These are phyloP conservation scores for Apotomis betuletana DNA, from an alignment of 2,888 invertebrate species.

Conservation along the genomic window DNA sequence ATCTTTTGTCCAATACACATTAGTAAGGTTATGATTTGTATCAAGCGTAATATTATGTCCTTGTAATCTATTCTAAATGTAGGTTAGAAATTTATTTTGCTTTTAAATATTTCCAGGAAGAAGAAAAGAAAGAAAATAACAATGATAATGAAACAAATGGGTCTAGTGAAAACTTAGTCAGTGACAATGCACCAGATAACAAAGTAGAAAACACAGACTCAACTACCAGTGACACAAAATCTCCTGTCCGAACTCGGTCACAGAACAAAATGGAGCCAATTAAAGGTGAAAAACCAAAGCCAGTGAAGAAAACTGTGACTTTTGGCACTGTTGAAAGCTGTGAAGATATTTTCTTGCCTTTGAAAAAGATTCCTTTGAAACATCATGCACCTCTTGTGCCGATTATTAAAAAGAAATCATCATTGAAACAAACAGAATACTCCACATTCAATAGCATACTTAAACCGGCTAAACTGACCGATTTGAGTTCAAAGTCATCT, in stretches of 20 bases:
- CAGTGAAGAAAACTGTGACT: slow-evolving; percentile 85
- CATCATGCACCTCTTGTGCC: slow-evolving; percentile 84
- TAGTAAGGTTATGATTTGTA: slow-evolving; percentile 1
- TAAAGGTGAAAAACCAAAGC: slow-evolving; percentile 75
- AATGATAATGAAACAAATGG: slow-evolving; percentile 68
- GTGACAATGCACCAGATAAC: slow-evolving; percentile 53
- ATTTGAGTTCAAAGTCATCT: slow-evolving; percentile 84
- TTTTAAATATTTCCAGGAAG: slow-evolving; percentile 66
- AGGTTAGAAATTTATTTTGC: slow-evolving; percentile 26
- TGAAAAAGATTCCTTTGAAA: slow-evolving; percentile 83
- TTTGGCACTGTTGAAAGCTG: slow-evolving; percentile 86
- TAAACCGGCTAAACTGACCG: slow-evolving; percentile 85
- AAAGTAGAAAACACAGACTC: slow-evolving; percentile 59
- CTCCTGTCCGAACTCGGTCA: slow-evolving; percentile 77
- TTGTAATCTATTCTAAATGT: not conserved
- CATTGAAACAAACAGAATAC: slow-evolving; percentile 82
- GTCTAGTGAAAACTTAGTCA: slow-evolving; percentile 62
- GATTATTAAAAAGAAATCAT: slow-evolving; percentile 86
- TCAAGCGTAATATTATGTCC: not conserved
- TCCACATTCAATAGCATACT: slow-evolving; percentile 84
- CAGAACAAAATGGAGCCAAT: slow-evolving; percentile 80
- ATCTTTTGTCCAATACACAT: not conserved
- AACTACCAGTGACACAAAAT: slow-evolving; percentile 64
- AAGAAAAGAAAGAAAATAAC: slow-evolving; percentile 81
- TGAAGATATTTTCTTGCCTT: slow-evolving; percentile 83